Evolutionary conservation across 2,888 invertebrate species (phyloP).

Genomic region (Bombylius major): DNA sequence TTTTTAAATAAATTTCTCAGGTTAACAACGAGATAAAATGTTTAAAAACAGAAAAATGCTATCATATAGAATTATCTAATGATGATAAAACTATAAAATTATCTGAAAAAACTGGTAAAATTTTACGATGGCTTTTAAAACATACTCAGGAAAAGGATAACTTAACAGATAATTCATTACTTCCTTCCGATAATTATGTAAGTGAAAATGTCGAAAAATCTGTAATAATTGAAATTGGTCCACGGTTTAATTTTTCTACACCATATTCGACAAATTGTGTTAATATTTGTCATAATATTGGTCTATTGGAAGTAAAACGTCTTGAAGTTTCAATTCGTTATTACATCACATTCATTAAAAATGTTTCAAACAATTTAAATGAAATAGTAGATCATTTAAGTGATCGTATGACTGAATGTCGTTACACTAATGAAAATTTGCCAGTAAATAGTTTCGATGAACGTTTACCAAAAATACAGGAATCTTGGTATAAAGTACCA

Average conservation of each 20-base stretch:
- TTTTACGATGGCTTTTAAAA: constrained; percentile 66
- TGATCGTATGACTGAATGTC: constrained; percentile 89
- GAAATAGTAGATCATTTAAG: constrained; percentile 51
- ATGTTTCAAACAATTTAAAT: constrained; percentile 14
- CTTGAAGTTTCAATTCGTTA: constrained; percentile 76
- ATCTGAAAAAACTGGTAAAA: constrained; percentile 45
- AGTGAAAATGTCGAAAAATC: constrained; percentile 27
- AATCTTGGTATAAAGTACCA: constrained; percentile 73
- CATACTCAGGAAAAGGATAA: constrained; percentile 52
- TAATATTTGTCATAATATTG: constrained; percentile 80
- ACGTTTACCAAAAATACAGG: constrained; percentile 50
- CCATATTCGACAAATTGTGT: constrained; percentile 94
- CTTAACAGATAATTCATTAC: constrained; percentile 42
- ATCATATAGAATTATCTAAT: constrained; percentile 52
- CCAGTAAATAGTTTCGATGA: constrained; percentile 56
- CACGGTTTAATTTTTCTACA: constrained; percentile 88
- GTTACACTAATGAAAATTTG: constrained; percentile 54
- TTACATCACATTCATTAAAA: constrained; percentile 41
- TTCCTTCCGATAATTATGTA: constrained; percentile 30
- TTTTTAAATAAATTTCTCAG: constrained; percentile 3
- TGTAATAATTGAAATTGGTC: constrained; percentile 74
- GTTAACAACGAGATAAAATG: constrained; percentile 37
- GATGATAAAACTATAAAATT: constrained; percentile 38
- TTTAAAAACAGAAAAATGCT: constrained; percentile 65
- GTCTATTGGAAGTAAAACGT: constrained; percentile 58